Evolutionary conservation across 1,140 invertebrate genomes (phyloP), one percentile per base, ranked within the genome.

Genomic region (Tetramorium parvispinum): DNA sequence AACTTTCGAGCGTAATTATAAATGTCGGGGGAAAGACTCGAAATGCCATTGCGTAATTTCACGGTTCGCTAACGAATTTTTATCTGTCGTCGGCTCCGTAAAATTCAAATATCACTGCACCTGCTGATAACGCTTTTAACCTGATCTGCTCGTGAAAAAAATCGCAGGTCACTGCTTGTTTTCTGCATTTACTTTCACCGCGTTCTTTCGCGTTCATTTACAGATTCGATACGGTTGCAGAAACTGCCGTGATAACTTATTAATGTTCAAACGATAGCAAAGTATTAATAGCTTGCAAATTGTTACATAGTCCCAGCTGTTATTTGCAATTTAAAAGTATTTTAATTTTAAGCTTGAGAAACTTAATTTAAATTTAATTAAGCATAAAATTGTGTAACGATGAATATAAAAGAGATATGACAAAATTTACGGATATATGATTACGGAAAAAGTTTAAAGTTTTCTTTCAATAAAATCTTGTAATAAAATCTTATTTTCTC

Each of bases 21-120:
- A 53, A 68, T 27, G 53, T 61, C 49, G 21, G 7, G 21, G 63
- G 32, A 78, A 77, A 32, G 21, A 18, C 43, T 21, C 24, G 65
- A 75, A 71, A 70, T 78, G 75, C 46, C 43, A 75, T 88, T 88
- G 63, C 55, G 57, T 43, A 88, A 88, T 55, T 79, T 73, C 51
- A 81, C 37, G 83, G 65, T 78, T 71, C n/a, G 13, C 46, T 32
- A 6, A 32, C 11, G 66, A 21, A 78, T 86, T 79, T 86, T 86
- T 59, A 37, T 5, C 13, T 40, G 59, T 37, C 21, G 73, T 32
- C 18, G 37, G 27, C n/a, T 61, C 7, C 57, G 6, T n/a, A n/a
- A 59, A 61, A 40, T 46, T 4, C 40, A 86, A 79, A 79, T 86
- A 68, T 63, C 51, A 37, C 13, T 55, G n/a, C 65, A 78, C 66